These are phyloP conservation scores for Hemichromis elongatus DNA, from an alignment of 2,113 vertebrate species.

Conservation along the genomic window DNA sequence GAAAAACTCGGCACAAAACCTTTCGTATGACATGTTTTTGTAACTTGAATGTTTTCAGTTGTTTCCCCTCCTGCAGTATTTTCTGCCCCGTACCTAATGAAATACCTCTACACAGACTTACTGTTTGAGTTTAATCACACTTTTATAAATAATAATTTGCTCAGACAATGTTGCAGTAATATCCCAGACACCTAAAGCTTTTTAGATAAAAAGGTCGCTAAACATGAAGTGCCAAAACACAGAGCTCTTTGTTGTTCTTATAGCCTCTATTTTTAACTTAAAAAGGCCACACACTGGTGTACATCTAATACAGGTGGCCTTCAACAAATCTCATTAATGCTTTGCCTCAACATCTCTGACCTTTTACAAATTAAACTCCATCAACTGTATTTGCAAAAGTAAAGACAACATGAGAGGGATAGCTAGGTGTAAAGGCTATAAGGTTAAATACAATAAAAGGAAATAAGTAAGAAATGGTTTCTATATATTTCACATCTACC, in stretches of 20 bases:
- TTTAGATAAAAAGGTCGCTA: neutral
- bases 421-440: neutral
- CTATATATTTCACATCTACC: neutral
- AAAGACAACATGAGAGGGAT: neutral
- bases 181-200: neutral
- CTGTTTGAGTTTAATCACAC: neutral
- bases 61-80: neutral
- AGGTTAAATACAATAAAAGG: neutral
- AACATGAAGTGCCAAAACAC: neutral
- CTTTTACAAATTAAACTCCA: slow-evolving; percentile 40
- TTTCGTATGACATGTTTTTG: neutral
- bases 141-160: neutral
- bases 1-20: neutral
- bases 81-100: neutral
- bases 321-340: slow-evolving; percentile 44
- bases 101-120: neutral
- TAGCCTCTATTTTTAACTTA: neutral
- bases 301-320: slow-evolving; percentile 40
- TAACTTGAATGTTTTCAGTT: neutral
- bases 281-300: neutral
- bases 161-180: neutral
- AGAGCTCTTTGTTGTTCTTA: neutral
- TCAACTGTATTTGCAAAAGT: neutral
- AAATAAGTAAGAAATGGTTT: neutral
- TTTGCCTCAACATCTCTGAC: slow-evolving; percentile 31